These are phyloP conservation scores for Oophaga sylvatica DNA, from an alignment of 2,797 vertebrate genomes.

Conservation along the genomic window DNA sequence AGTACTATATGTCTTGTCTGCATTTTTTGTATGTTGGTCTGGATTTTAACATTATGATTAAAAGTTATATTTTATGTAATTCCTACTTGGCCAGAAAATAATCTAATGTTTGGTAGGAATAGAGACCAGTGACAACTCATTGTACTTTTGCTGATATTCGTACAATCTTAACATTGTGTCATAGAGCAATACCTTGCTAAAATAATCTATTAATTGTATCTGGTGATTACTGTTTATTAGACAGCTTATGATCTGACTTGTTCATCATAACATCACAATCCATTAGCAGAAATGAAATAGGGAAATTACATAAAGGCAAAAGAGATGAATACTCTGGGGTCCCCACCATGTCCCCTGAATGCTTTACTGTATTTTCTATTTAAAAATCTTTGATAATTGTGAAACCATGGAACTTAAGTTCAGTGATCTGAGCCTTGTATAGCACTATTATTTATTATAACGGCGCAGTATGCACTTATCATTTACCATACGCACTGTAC, in stretches of 20 bases:
- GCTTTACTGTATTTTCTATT: background rate
- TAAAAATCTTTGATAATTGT: background rate
- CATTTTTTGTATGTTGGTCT: no score
- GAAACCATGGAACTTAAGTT: background rate
- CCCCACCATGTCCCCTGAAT: background rate
- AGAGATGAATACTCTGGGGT: rapidly evolving
- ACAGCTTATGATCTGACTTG: background rate
- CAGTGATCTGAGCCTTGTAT: background rate
- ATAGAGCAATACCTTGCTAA: background rate
- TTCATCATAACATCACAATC: background rate
- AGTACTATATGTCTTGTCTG: no score
- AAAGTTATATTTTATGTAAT: no score
- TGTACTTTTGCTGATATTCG: no score
- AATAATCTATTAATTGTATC: background rate
- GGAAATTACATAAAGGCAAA: background rate
- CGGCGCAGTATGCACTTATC: no score
- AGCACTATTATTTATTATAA: background rate
- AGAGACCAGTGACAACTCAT: no score
- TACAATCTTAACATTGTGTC: background rate
- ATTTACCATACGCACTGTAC: no score
- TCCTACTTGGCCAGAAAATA: no score
- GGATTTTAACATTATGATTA: no score
- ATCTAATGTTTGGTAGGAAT: no score
- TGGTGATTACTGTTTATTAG: background rate
- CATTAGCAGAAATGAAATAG: background rate